Conservation (phyloP, 2,888 invertebrate genomes). For the Asteroscopus sphinx region DNA sequence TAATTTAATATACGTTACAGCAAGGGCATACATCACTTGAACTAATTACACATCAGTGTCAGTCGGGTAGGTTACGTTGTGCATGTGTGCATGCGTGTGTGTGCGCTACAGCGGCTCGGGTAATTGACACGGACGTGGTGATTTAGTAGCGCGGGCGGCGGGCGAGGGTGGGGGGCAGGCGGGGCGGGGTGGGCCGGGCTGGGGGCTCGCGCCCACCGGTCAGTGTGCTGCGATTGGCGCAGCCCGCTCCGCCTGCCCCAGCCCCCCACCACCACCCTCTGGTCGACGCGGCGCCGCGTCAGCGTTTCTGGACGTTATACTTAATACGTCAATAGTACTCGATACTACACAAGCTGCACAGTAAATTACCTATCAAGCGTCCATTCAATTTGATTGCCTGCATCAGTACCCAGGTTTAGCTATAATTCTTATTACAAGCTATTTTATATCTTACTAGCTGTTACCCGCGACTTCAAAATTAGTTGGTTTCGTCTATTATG, state of each 20-base stretch:
- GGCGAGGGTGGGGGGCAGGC: conserved; percentile 43
- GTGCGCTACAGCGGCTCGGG: conserved; percentile 19
- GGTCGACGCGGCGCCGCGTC: neutral
- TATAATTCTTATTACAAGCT: too few relatives aligned
- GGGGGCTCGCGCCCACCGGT: conserved; percentile 57
- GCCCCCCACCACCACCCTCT: conserved; percentile 22
- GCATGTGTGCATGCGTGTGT: conserved; percentile 4
- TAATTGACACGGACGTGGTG: conserved; percentile 65
- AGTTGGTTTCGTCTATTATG: too few relatives aligned
- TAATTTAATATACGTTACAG: conserved; percentile 3
- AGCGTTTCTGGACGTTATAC: neutral
- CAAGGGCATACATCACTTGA: conserved; percentile 5
- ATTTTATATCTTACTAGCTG: too few relatives aligned
- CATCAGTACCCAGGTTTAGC: neutral
- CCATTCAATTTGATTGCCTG: neutral
- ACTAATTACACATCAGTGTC: conserved; percentile 7
- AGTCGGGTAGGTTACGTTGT: neutral
- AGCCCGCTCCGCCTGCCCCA: conserved; percentile 23
- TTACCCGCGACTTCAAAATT: too few relatives aligned
- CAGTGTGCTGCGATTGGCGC: conserved; percentile 48
- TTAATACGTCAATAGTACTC: conserved; percentile 9
- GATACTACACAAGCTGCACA: conserved; percentile 2
- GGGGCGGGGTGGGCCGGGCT: conserved; percentile 57
- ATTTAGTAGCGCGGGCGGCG: conserved; percentile 57
- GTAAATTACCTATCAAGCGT: neutral